Evolutionary conservation across 1,140 invertebrate species (phyloP).

Genomic region (Cyclargus thomasi): DNA sequence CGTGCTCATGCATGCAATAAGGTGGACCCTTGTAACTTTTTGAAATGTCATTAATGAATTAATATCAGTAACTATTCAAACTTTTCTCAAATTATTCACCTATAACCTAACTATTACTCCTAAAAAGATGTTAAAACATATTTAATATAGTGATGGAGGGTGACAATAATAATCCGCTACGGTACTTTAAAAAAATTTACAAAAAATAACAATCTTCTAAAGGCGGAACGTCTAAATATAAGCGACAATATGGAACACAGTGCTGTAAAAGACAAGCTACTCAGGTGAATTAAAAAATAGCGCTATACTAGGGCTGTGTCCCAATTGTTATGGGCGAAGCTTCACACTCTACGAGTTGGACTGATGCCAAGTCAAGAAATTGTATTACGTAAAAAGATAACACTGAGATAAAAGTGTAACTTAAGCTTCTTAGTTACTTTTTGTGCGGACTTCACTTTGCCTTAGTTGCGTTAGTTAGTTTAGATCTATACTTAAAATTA

Average conservation of each 20-base stretch:
- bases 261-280: constrained; percentile 9
- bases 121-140: too few species aligned
- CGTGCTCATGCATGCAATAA: neutral
- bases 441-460: neutral
- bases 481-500: neutral
- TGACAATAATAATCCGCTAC: too few species aligned
- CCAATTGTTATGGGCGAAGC: neutral
- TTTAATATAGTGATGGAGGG: too few species aligned
- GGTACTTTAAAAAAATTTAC: too few species aligned
- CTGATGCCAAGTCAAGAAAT: constrained; percentile 10
- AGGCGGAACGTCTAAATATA: neutral
- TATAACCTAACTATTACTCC: too few species aligned
- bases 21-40: neutral
- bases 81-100: too few species aligned
- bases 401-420: neutral
- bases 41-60: neutral
- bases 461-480: neutral
- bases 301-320: neutral
- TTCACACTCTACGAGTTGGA: constrained; percentile 7
- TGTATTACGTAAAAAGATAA: constrained; percentile 8
- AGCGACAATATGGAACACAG: neutral
- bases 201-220: neutral
- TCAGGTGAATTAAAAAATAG: constrained; percentile 14
- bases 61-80: neutral
- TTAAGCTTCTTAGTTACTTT: neutral